phyloP scores from a whole-genome alignment of 2,888 invertebrate genomes.

The Eupithecia vulgata region DNA sequence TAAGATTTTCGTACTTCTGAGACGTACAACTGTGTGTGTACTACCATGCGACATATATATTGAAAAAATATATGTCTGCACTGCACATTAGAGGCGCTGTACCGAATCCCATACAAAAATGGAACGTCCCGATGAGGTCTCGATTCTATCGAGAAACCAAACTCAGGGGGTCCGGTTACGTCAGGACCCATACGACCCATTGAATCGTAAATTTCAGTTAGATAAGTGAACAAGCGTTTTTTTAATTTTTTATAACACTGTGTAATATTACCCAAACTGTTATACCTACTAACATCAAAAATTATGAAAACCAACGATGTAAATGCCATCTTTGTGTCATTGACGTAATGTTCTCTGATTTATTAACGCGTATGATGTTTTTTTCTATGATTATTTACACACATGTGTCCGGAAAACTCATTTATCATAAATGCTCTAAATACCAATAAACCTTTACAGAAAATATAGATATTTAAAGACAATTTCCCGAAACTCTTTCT shows the following conservation, averaged over 20 bases:
- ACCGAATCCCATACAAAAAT: neutral
- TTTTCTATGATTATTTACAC: slow-evolving; percentile 39
- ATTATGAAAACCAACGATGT: slow-evolving; percentile 16
- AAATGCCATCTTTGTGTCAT: slow-evolving; percentile 35
- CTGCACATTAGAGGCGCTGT: neutral
- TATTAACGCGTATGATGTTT: slow-evolving; percentile 33
- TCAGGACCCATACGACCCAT: neutral
- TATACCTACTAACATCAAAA: neutral
- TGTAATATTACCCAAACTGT: neutral
- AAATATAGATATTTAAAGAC: neutral
- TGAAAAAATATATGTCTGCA: no score
- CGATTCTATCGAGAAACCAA: neutral
- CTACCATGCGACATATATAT: no score
- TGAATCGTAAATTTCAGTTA: neutral
- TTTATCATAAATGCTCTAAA: slow-evolving; percentile 21
- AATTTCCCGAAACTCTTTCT: neutral
- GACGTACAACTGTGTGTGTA: no score
- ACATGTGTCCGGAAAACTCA: slow-evolving; percentile 35
- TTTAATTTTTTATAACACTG: neutral
- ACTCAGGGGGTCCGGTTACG: neutral
- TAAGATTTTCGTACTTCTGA: neutral
- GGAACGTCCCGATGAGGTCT: neutral
- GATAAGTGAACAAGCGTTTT: neutral
- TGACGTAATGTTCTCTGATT: slow-evolving; percentile 38
- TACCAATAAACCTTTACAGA: neutral